Conservation (phyloP, 2,797 vertebrate genomes). For the Apogon talboti region DNA sequence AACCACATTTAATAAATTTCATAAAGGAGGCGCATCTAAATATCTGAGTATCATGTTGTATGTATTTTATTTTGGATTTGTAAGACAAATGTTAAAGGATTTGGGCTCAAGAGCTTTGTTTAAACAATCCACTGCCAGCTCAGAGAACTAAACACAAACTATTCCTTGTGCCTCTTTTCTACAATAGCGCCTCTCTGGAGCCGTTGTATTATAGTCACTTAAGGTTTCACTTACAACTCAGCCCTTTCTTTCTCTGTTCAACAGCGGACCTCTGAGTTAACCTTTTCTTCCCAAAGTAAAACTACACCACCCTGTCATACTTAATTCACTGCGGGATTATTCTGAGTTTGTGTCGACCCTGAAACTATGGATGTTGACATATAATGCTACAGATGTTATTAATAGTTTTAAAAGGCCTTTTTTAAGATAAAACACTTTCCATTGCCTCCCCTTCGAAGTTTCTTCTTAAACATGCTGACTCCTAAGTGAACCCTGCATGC, state of each 20-base stretch:
- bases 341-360: not conserved
- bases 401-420: conserved; percentile 6
- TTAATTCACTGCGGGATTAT: not conserved
- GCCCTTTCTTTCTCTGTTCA: conserved; percentile 2
- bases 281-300: conserved; percentile 8
- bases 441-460: conserved; percentile 10
- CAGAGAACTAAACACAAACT: conserved; percentile 8
- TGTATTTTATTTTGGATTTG: too few species aligned
- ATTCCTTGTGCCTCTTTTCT: not conserved
- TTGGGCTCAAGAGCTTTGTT: not conserved
- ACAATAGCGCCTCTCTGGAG: conserved; percentile 12
- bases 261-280: conserved; percentile 8
- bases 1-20: conserved; percentile 17
- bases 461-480: conserved; percentile 35
- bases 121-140: not conserved
- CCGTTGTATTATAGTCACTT: conserved; percentile 3
- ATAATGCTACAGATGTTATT: conserved; percentile 8
- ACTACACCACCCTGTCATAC: not conserved
- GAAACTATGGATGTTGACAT: conserved; percentile 1
- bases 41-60: not conserved
- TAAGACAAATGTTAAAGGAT: not conserved
- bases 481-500: conserved; percentile 43
- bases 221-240: conserved; percentile 5
- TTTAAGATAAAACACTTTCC: conserved; percentile 11
- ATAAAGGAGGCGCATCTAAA: conserved; percentile 10